Evolutionary conservation across 35 echinoderm and acorn worm genomes (phyloP), one percentile per base, ranked within the genome.

Genomic region (Hemicentrotus pulcherrimus): DNA sequence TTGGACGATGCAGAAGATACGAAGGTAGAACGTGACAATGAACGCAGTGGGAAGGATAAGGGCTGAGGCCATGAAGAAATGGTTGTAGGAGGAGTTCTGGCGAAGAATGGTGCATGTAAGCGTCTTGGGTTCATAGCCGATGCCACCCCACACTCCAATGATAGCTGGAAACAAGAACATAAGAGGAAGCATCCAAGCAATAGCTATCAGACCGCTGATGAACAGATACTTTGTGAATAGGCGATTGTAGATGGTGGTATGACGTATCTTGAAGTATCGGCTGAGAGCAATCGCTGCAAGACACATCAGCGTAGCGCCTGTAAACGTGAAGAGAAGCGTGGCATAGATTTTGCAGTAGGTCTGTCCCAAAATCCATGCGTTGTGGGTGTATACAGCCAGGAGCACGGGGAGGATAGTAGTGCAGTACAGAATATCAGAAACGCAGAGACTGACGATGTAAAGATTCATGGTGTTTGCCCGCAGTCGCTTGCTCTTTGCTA

Each of bases 371-470:
- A 88, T 31, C 95, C 95, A 96, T 33, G 61, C 95, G 24, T 92
- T 96, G n/a, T 88, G n/a, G 18, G 50, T 88, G 50, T 94, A 96
- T 9, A 94, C 92, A 12, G 92, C 85, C 33, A 96, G n/a, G 13
- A 94, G 92, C 9, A 94, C 92, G 10, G 95, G 95, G 15, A 96
- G 61, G 70, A 96, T 86, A 32, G 86, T 87, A 47, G 92, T 47
- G 35, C 95, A 96, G 19, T 96, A 94, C 28, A 94, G 86, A 11
- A 96, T 94, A 45, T 96, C 95, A 14, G 95, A 96, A 6, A 96
- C 46, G 86, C 95, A 94, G 9, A 96, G 92, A 9, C 91, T 94
- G 4, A 96, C 85, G 14, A 96, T 52, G 86, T 88, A 96, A 14
- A 96, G 59, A 58, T 96, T 96, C 88, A 90, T 90, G 10, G 85